Conservation (phyloP, 1,140 invertebrate genomes). For the Bombyx mori region ASM3026992v2 NC_085119.1:8606501-8607000, state of each 20-base stretch:
- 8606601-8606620: conserved; percentile 35
- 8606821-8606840: neutral
- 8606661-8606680: conserved; percentile 51
- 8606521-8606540: neutral
- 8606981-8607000: conserved; percentile 18
- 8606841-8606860: conserved; percentile 30
- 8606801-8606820: conserved; percentile 1
- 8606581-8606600: conserved; percentile 27
- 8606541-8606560: conserved; percentile 5
- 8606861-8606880: conserved; percentile 47
- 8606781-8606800: conserved; percentile 2
- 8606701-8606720: conserved; percentile 39
- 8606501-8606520: too few relatives aligned
- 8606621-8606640: conserved; percentile 53
- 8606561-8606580: conserved; percentile 27
- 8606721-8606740: conserved; percentile 28
- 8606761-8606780: conserved; percentile 15
- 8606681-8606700: conserved; percentile 49
- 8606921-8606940: conserved; percentile 52
- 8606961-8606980: conserved; percentile 48
- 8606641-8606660: conserved; percentile 52
- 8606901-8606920: conserved; percentile 44
- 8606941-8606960: conserved; percentile 67
- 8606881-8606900: conserved; percentile 33
- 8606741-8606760: conserved; percentile 20